phyloP scores from a whole-genome alignment of 2,113 vertebrate species.

The Leucosticte australis region DNA sequence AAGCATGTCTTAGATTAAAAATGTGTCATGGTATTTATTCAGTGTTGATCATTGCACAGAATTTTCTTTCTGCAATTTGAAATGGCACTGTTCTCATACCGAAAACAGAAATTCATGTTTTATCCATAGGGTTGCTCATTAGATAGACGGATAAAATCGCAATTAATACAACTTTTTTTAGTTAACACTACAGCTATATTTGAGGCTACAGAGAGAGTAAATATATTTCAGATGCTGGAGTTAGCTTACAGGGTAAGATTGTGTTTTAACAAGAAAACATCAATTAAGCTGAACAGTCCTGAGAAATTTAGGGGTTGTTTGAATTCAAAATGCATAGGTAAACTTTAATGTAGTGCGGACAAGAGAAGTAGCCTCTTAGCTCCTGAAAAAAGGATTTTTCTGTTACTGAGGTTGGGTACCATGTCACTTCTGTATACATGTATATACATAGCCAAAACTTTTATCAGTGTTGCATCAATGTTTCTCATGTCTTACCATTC shows the following conservation, averaged over 20 bases:
- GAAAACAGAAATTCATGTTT: background rate
- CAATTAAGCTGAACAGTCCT: background rate
- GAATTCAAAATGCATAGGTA: background rate
- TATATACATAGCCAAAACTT: background rate
- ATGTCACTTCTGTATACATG: background rate
- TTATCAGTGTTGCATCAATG: background rate
- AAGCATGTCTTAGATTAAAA: background rate
- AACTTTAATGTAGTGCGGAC: background rate
- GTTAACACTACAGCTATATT: background rate
- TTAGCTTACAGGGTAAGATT: background rate
- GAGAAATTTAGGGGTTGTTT: background rate
- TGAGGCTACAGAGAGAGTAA: background rate
- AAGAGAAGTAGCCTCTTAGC: background rate
- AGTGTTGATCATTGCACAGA: background rate
- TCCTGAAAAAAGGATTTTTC: background rate
- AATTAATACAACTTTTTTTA: background rate
- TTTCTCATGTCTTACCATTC: background rate
- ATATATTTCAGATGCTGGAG: background rate
- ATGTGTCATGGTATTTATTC: background rate
- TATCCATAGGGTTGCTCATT: background rate
- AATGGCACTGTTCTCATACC: background rate
- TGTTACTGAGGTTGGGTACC: background rate
- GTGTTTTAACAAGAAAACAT: background rate
- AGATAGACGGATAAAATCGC: background rate
- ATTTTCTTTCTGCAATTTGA: background rate